A percentile compares a stretch with the other conserved stretches of the same genome.
Conservation (phyloP, 1,140 invertebrate genomes). For the Belonocnema kinseyi region DNA sequence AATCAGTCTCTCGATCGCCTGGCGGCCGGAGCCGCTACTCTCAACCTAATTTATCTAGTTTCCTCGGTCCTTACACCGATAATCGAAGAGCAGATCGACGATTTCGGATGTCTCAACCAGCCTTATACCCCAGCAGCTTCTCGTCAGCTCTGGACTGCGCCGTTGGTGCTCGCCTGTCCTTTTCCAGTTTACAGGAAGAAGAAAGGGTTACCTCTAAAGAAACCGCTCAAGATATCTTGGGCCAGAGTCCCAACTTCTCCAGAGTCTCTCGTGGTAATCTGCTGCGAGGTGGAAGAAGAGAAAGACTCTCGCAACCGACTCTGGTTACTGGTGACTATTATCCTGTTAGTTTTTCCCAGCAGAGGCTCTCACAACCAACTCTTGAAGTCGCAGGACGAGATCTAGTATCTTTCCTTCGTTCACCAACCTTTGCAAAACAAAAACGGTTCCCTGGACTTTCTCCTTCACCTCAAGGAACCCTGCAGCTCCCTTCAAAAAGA, state of each 20-base stretch:
- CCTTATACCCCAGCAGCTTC: slow-evolving; percentile 61
- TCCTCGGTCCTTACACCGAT: slow-evolving; percentile 62
- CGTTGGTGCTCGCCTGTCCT: slow-evolving; percentile 60
- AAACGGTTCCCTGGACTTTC: slow-evolving; percentile 30
- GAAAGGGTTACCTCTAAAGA: slow-evolving; percentile 50
- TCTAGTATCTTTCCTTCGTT: slow-evolving; percentile 46
- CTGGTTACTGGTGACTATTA: slow-evolving; percentile 67
- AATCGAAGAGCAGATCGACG: slow-evolving; percentile 61
- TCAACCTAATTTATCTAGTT: slow-evolving; percentile 67
- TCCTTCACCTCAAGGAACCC: slow-evolving; percentile 31
- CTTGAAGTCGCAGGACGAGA: slow-evolving; percentile 56
- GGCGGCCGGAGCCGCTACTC: slow-evolving; percentile 68
- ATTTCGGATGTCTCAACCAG: slow-evolving; percentile 71
- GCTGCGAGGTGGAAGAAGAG: slow-evolving; percentile 53
- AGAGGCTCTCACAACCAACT: slow-evolving; percentile 66
- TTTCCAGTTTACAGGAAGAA: slow-evolving; percentile 63
- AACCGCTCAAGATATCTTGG: slow-evolving; percentile 15
- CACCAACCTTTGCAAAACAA: slow-evolving; percentile 51
- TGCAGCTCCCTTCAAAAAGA: slow-evolving; percentile 54
- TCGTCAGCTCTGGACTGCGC: slow-evolving; percentile 48
- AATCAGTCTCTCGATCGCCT: slow-evolving; percentile 54
- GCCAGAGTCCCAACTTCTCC: not conserved
- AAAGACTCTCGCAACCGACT: slow-evolving; percentile 69
- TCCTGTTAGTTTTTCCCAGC: slow-evolving; percentile 58
- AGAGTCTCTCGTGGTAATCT: not conserved